These are phyloP conservation scores for Dendrolimus houi DNA, from an alignment of 2,888 invertebrate genomes.

Conservation along the genomic window DNA sequence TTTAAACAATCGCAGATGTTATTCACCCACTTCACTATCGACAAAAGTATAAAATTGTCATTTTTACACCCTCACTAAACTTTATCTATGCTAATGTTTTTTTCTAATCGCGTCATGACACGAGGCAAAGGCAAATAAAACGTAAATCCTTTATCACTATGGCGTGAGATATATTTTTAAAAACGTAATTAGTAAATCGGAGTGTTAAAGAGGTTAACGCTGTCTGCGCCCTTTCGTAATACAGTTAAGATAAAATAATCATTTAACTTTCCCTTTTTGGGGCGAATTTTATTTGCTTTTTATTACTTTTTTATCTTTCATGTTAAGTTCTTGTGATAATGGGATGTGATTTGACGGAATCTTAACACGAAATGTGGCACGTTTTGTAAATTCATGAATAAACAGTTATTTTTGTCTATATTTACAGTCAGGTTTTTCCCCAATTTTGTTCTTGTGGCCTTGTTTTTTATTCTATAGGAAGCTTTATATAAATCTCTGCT, in stretches of 20 bases:
- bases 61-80: background rate
- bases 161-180: background rate
- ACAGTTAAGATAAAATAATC: slow-evolving; percentile 1
- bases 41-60: background rate
- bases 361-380: background rate
- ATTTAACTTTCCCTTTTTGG: slow-evolving; percentile 1
- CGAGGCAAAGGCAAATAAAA: slow-evolving; percentile 5
- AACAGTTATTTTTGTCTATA: too few species aligned
- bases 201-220: slow-evolving; percentile 3
- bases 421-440: too few species aligned
- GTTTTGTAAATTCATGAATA: background rate
- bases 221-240: slow-evolving; percentile 2
- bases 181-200: slow-evolving; percentile 1
- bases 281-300: background rate
- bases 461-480: too few species aligned
- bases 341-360: background rate
- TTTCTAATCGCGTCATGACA: slow-evolving; percentile 1
- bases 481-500: too few species aligned
- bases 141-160: slow-evolving; percentile 1
- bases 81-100: background rate
- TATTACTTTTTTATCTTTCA: background rate
- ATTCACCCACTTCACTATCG: slow-evolving; percentile 2
- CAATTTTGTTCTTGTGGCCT: too few species aligned
- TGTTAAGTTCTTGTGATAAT: background rate
- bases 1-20: too few species aligned